Percentiles rank a stretch among this genome's conserved stretches.
Conservation (phyloP, 2,113 vertebrate genomes). For the Panthera leo region DNA sequence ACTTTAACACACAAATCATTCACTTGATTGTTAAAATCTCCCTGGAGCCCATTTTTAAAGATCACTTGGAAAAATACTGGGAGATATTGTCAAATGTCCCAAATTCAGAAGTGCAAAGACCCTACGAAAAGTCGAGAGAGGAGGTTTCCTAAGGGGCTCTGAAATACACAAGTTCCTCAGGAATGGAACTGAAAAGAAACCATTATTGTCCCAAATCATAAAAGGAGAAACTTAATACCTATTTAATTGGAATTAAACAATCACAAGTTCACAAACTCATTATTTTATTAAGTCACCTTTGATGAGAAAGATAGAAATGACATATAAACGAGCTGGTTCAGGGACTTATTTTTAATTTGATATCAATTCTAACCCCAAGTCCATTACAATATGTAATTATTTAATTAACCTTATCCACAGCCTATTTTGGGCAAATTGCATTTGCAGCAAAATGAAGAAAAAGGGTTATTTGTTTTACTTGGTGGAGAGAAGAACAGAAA, state of each 20-base stretch:
- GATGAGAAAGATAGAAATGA: constrained; percentile 23
- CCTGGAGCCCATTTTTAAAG: neutral
- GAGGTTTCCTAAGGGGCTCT: neutral
- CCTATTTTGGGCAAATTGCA: neutral
- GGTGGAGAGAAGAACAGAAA: neutral
- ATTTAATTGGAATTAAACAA: constrained; percentile 13
- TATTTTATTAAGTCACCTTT: constrained; percentile 16
- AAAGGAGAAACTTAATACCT: constrained; percentile 15
- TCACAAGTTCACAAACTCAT: constrained; percentile 20
- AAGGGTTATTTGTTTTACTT: neutral
- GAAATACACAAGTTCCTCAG: neutral
- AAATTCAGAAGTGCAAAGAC: constrained; percentile 19
- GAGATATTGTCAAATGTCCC: constrained; percentile 24
- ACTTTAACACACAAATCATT: constrained; percentile 32
- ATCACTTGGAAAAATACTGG: neutral
- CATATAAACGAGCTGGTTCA: constrained; percentile 2
- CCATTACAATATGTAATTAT: neutral
- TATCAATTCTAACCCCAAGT: neutral
- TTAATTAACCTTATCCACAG: neutral
- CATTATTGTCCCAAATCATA: neutral
- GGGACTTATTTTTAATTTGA: constrained; percentile 17
- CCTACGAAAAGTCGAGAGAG: neutral
- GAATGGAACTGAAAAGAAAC: constrained; percentile 2
- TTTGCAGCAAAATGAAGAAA: constrained; percentile 52
- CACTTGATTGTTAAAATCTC: neutral